These are phyloP conservation scores for Gortyna flavago DNA, from an alignment of 2,888 invertebrate species.

Conservation along the genomic window DNA sequence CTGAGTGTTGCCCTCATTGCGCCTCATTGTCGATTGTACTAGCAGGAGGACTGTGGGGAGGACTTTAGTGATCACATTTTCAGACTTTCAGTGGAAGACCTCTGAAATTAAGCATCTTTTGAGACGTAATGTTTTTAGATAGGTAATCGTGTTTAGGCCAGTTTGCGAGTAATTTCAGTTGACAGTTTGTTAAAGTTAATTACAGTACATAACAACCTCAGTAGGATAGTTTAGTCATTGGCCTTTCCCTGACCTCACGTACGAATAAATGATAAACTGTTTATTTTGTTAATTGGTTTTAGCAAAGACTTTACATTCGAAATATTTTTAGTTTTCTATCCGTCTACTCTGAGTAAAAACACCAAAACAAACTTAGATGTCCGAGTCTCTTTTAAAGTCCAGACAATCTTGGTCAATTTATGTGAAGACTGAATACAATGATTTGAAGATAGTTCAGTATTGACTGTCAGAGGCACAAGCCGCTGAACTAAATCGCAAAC, in stretches of 20 bases:
- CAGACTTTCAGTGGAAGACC: not conserved
- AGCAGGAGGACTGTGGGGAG: not conserved
- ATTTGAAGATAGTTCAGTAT: not conserved
- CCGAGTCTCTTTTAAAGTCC: too few relatives aligned
- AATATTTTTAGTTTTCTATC: not conserved
- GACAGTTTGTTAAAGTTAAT: too few relatives aligned
- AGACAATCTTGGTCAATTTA: too few relatives aligned
- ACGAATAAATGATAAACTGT: not conserved
- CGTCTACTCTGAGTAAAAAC: not conserved
- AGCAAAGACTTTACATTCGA: not conserved
- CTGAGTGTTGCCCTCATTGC: constrained; percentile 63
- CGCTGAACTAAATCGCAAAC: too few relatives aligned
- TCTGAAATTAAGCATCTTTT: too few relatives aligned
- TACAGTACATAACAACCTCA: too few relatives aligned
- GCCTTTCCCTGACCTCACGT: too few relatives aligned
- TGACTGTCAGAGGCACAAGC: not conserved
- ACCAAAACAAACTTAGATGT: not conserved
- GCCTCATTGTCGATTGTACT: constrained; percentile 54
- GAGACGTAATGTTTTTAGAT: too few relatives aligned
- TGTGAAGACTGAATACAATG: not conserved
- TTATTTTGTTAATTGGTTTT: not conserved
- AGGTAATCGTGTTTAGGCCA: too few relatives aligned
- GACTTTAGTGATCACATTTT: not conserved
- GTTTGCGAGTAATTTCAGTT: not conserved
- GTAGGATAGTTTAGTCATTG: not conserved